Evolutionary conservation across 2,888 invertebrate species (phyloP).

Genomic region (Ganaspis brasiliensis): DNA sequence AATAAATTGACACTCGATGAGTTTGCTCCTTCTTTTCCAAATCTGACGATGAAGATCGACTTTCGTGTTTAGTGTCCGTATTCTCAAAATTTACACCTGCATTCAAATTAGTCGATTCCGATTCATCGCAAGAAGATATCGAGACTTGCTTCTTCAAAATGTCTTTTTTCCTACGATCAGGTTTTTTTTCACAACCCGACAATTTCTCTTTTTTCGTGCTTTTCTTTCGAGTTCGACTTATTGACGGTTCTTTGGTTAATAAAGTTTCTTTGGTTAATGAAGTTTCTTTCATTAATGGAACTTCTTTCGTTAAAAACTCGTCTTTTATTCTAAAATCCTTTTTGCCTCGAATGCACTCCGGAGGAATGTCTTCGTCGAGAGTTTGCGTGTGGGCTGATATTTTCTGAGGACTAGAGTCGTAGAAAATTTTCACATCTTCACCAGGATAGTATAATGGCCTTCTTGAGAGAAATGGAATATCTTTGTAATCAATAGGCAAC

Average conservation of each 20-base stretch:
- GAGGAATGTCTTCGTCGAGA: constrained; percentile 67
- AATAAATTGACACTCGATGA: constrained; percentile 70
- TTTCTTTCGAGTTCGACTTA: constrained; percentile 54
- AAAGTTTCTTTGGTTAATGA: not conserved
- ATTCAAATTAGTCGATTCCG: constrained; percentile 59
- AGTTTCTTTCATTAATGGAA: too few species aligned
- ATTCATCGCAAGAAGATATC: constrained; percentile 66
- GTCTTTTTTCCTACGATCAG: constrained; percentile 64
- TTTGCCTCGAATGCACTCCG: not conserved
- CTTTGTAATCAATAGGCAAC: constrained; percentile 68
- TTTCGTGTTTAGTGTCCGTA: constrained; percentile 74
- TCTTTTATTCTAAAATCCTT: not conserved
- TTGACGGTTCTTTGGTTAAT: constrained; percentile 42
- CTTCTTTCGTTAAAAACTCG: too few species aligned
- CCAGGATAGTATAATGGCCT: constrained; percentile 60
- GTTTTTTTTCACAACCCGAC: constrained; percentile 57
- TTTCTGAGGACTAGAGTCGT: constrained; percentile 65
- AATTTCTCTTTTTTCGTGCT: constrained; percentile 60
- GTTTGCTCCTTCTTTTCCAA: constrained; percentile 77
- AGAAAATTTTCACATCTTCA: constrained; percentile 60
- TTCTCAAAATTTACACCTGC: constrained; percentile 59
- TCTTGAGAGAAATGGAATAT: constrained; percentile 67
- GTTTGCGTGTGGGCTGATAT: constrained; percentile 74
- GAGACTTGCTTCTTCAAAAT: constrained; percentile 69
- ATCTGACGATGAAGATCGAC: constrained; percentile 79